These are phyloP conservation scores for Tyrannus savana DNA, from an alignment of 2,113 vertebrate genomes.

Conservation along the genomic window DNA sequence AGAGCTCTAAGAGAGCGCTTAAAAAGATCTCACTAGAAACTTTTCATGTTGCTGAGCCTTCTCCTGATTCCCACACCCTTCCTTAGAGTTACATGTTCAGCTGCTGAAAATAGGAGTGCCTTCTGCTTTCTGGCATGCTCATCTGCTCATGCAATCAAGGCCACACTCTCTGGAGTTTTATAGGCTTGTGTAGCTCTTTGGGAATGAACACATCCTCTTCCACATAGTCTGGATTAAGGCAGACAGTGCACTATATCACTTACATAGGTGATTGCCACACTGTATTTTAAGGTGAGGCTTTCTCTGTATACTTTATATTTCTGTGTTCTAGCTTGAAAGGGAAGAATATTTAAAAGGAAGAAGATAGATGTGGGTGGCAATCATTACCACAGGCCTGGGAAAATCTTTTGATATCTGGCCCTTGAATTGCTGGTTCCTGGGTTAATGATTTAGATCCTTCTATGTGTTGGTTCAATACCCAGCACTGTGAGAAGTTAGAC, in stretches of 20 bases:
- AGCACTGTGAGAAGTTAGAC: neutral
- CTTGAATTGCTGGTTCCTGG: neutral
- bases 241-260: neutral
- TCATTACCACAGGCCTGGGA: neutral
- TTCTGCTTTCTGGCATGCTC: neutral
- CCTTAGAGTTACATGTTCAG: neutral
- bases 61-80: neutral
- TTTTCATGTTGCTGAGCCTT: neutral
- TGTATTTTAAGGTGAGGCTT: neutral
- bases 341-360: neutral
- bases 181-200: neutral
- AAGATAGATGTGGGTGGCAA: neutral
- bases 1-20: neutral
- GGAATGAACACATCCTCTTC: neutral
- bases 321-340: neutral
- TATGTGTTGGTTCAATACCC: neutral
- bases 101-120: slow-evolving; percentile 1
- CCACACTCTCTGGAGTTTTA: neutral
- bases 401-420: neutral
- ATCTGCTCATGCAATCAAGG: neutral
- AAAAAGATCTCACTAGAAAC: neutral
- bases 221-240: neutral
- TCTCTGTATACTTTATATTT: neutral
- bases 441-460: neutral
- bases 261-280: neutral